Base-by-base conservation (phyloP, 2,888 invertebrate species). In the Zhengitettix transpicula region DNA sequence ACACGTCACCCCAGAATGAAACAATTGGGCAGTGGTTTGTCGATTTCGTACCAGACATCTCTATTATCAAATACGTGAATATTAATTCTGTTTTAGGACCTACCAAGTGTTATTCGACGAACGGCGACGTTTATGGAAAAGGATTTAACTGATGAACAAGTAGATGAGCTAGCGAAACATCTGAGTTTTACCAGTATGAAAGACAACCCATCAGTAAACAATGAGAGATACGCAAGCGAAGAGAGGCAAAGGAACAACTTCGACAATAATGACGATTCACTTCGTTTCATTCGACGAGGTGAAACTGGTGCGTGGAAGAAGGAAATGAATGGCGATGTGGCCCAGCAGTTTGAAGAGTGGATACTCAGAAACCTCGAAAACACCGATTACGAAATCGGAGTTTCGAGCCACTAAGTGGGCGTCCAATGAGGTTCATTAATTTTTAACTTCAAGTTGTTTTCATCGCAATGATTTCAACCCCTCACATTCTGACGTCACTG, bases 181-280 rank as follows among this genome's bases (percentile, higher is more conserved):
- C 74, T 78, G 62, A 72, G 72, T 60, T 80, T 80, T 68, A 67
- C 71, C 17, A 71, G 68, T 53, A 80, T 81, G 79, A 76, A 75
- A 64, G 67, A 70, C 8, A 80, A 80, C 67, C 71, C 73, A 15
- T 71, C 71, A 51, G 74, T 76, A n/a, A 80, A 80, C 60, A 68
- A 68, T 52, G 70, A 70, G 56, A 65, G 66, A 15, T 62, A 67
- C 52, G 64, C 65, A 42, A 62, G 64, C 52, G 67, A 65, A 55
- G 66, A 66, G 52, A 64, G 64, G 52, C 63, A 65, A 41, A 61
- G 65, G 53, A 62, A 64, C 11, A 58, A 67, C 55, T 64, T 65
- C 15, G 56, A 60, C 7, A 62, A 65, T 5, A 57, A 63, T 7
- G 62, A 66, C 9, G 64, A 66, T 10, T 63, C 67, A 40, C 61